These are phyloP conservation scores for Papilio aristodemus DNA, from an alignment of 1,140 invertebrate species.

Conservation along the genomic window DNA sequence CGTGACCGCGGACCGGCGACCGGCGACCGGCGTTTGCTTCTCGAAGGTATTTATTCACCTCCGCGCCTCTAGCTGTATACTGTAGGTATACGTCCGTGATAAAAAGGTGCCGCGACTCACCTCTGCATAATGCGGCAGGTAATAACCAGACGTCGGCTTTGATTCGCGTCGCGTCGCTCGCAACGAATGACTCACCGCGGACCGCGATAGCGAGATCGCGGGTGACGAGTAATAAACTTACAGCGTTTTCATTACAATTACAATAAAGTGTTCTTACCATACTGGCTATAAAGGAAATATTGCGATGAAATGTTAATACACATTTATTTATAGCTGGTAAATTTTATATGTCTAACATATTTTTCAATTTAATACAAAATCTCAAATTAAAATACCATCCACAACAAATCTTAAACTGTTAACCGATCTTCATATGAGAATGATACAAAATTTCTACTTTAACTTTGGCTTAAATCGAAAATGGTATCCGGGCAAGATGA, in stretches of 20 bases:
- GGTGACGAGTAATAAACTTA: constrained; percentile 38
- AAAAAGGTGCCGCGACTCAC: constrained; percentile 29
- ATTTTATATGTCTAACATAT: no score
- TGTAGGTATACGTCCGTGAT: constrained; percentile 23
- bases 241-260: background rate
- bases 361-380: no score
- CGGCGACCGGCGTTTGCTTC: constrained; percentile 10
- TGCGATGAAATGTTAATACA: no score
- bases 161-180: constrained; percentile 41
- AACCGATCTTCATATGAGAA: no score
- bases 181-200: constrained; percentile 47
- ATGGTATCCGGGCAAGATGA: no score
- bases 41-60: constrained; percentile 17
- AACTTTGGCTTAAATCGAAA: no score
- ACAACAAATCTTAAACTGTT: no score
- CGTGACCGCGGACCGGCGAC: background rate
- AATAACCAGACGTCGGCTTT: constrained; percentile 29
- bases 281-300: no score
- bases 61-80: background rate
- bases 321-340: no score
- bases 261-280: no score
- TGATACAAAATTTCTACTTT: no score
- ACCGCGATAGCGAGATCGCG: constrained; percentile 41
- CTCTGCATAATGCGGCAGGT: constrained; percentile 31
- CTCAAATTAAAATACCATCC: no score